A percentile compares a stretch with the other conserved stretches of the same genome.
Evolutionary conservation across 2,113 vertebrate genomes (phyloP).

Genomic region (Centropristis striata): DNA sequence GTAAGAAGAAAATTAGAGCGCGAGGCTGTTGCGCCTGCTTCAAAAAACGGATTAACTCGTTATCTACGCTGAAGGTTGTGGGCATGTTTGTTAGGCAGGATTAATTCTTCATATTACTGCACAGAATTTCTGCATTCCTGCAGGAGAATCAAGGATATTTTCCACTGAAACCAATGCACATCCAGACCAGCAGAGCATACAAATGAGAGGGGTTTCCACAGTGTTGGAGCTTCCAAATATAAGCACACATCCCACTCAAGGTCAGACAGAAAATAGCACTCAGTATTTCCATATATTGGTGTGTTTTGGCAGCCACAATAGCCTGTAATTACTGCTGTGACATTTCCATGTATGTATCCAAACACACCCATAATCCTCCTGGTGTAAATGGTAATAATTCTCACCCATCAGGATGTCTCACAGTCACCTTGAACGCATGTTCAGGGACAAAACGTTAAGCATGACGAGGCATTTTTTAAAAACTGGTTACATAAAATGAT

Average conservation of each 20-base stretch:
- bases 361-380: constrained; percentile 16
- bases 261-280: constrained; percentile 39
- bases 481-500: constrained; percentile 37
- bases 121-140: constrained; percentile 26
- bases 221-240: neutral
- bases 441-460: neutral
- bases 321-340: neutral
- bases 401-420: constrained; percentile 14
- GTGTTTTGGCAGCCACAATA: constrained; percentile 1
- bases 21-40: constrained; percentile 22
- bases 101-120: constrained; percentile 19
- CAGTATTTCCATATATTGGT: constrained; percentile 12
- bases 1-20: constrained; percentile 52
- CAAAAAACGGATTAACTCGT: constrained; percentile 58
- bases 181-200: constrained; percentile 2
- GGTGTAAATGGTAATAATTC: constrained; percentile 24
- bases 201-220: constrained; percentile 12
- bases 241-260: constrained; percentile 7
- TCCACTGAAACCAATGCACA: neutral
- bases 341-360: neutral
- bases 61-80: constrained; percentile 46
- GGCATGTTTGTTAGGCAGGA: constrained; percentile 32
- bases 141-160: constrained; percentile 8
- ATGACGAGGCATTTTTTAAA: constrained; percentile 13
- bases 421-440: constrained; percentile 53